Base-by-base conservation (phyloP, 2,113 vertebrate species). In the human (Homo sapiens) region DNA sequence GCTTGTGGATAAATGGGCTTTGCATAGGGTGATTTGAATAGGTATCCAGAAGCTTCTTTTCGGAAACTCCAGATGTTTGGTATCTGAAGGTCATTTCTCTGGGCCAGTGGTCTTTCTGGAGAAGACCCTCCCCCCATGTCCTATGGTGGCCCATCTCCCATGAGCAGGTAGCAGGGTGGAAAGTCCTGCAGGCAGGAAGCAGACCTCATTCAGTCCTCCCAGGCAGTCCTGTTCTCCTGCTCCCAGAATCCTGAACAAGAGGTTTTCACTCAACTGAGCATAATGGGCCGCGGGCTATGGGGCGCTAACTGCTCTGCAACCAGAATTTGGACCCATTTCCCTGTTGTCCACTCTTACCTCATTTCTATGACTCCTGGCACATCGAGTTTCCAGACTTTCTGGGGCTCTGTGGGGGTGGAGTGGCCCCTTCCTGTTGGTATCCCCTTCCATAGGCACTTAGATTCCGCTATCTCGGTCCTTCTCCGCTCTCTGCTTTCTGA, bases 281-380 rank as follows among this genome's bases (percentile, higher is more conserved):
- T 9, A 23, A 4, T 57, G 9, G n/a, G 72, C 48, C 23, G 8
- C 1, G 13, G 13, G 50, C 18, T 6, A 5, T 2, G 17, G 6
- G 27, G 27, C 13, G 40, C 20, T 55, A 25, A 66, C 5, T 35
- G n/a, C 59, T 78, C 14, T 48, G 68, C 55, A 25, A 48, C 59
- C 48, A 55, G 73, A 30, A 64, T 86, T 68, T n/a, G 18, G 73
- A n/a, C 23, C 45, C 22, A 9, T 45, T 68, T 35, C 20, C 25
- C 57, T 84, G 30, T 93, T 79, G 66, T n/a, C 38, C 27, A 68
- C 18, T 66, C 6, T 93, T 25, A 79, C 27, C n/a, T 64, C 72
- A 55, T 13, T 68, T 52, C 27, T 8, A 20, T 27, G 72, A 68
- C 10, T 66, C 27, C 59, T 13, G 0, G 59, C 27, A 11, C 9